phyloP scores from a whole-genome alignment of 2,113 vertebrate genomes.

The Mus pahari region DNA sequence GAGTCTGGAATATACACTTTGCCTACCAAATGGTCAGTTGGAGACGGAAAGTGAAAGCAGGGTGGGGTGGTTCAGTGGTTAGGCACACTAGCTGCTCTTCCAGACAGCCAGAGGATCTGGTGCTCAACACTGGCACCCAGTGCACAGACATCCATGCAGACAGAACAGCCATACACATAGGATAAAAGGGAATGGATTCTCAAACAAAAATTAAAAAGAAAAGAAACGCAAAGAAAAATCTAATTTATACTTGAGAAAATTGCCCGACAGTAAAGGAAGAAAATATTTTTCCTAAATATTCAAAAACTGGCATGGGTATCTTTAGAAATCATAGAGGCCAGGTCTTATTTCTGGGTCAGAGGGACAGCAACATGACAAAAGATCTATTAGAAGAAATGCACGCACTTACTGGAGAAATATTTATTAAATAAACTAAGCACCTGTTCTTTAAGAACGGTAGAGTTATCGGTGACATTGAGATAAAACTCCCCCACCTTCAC shows the following conservation, averaged over 20 bases:
- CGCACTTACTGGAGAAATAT: background rate
- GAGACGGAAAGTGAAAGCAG: background rate
- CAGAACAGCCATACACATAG: background rate
- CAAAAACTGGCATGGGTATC: background rate
- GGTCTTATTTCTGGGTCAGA: background rate
- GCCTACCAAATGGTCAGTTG: no score
- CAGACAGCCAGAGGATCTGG: background rate
- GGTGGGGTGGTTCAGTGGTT: background rate
- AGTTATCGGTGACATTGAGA: background rate
- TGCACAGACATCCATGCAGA: background rate
- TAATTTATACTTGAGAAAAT: slow-evolving; percentile 3
- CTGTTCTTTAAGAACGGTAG: background rate
- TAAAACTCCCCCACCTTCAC: background rate
- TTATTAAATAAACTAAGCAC: background rate
- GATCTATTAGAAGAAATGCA: background rate
- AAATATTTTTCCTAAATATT: background rate
- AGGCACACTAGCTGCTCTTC: background rate
- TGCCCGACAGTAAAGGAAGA: background rate
- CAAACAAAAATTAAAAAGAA: no score
- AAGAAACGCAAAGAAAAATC: background rate
- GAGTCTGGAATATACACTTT: background rate
- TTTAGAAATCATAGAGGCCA: background rate
- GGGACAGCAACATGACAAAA: background rate
- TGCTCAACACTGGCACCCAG: background rate
- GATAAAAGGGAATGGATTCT: background rate